Base-by-base conservation (phyloP, 2,113 vertebrate species). In the Microcebus griseorufus region DNA sequence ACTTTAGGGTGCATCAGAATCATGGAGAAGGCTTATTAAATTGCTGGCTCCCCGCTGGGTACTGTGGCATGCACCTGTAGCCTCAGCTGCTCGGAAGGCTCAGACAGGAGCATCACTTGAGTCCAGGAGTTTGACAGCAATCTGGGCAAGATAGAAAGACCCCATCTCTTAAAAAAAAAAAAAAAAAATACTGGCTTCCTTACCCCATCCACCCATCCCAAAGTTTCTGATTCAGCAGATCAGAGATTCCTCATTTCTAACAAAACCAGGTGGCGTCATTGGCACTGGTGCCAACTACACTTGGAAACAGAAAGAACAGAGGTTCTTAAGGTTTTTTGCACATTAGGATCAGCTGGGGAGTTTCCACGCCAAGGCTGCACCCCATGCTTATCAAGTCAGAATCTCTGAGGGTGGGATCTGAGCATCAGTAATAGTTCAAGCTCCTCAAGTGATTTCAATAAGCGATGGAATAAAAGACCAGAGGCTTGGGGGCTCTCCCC, bases 211-310 rank as follows among this genome's bases (percentile, higher is more conserved):
- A 20, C 32, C 12, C 2, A 34, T 3, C n/a, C 53, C 45, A 65
- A 12, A 34, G 48, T 69, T 53, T 92, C 87, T 83, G 62, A 51
- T 25, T 82, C 55, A 27, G 45, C 53, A 69, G 17, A 5, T 73
- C 39, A 34, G 62, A 45, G 42, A 72, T 9, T 45, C 78, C 12
- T 37, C 67, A 37, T 75, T 55, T 93, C 65, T 51, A 37, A 83
- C 67, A 85, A 29, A 11, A 22, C 42, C 23, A 20, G 60, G 83
- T 60, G 83, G 92, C 18, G 22, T 42, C 88, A 53, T 3, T 11
- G 25, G 27, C 5, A 9, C 17, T 32, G 72, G 39, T 42, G 17
- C 17, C 1, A 3, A 4, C 8, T 14, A 10, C 37, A 11, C 0
- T 3, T 78, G 55, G 32, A 55, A 60, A 70, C 69, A 55, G 80